Conservation (phyloP, 2,113 vertebrate genomes). For the Cnemophilus loriae region DNA sequence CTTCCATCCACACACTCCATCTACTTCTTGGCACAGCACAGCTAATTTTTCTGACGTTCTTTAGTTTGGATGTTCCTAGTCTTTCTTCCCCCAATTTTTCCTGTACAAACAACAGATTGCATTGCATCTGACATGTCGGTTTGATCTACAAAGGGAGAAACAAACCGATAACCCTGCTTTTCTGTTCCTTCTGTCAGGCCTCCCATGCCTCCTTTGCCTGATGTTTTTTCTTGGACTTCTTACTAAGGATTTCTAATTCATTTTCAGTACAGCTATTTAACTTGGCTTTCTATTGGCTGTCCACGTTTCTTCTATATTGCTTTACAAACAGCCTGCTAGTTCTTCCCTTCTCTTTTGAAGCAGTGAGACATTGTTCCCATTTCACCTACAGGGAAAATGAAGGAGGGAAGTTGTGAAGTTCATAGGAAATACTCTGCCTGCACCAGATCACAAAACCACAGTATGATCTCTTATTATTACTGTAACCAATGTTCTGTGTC, state of each 20-base stretch:
- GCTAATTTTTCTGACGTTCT: neutral
- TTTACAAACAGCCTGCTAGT: neutral
- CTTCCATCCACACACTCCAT: neutral
- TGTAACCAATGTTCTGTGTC: neutral
- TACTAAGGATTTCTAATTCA: neutral
- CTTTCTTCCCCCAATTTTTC: neutral
- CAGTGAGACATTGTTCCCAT: neutral
- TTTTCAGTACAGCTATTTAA: neutral
- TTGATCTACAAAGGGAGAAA: constrained; percentile 21
- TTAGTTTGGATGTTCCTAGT: constrained; percentile 7
- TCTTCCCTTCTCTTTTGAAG: neutral
- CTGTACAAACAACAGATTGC: constrained; percentile 60
- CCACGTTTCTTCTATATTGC: neutral
- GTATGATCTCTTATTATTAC: neutral
- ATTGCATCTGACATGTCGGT: neutral
- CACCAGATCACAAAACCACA: neutral
- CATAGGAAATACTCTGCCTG: neutral
- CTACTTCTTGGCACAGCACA: neutral
- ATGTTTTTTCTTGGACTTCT: neutral
- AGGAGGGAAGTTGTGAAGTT: neutral
- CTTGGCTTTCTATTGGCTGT: neutral
- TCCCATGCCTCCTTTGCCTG: neutral
- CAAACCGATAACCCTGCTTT: constrained; percentile 13
- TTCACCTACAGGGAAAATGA: neutral
- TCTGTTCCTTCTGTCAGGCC: constrained; percentile 38